Percentiles rank a stretch among this genome's conserved stretches.
These are phyloP conservation scores for Lysandra coridon DNA, from an alignment of 2,888 invertebrate genomes.

Conservation along the genomic window DNA sequence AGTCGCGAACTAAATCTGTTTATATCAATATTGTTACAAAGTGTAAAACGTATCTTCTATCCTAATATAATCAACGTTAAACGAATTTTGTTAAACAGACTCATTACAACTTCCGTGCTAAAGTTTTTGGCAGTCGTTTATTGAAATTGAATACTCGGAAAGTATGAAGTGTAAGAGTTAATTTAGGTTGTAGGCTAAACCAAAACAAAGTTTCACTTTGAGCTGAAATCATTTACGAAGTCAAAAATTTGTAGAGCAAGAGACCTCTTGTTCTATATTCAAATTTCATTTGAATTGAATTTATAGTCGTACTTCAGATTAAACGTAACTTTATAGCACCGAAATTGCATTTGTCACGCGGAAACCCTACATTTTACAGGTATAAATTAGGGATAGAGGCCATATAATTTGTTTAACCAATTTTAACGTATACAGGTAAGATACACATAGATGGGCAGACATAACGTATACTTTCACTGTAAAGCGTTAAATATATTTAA, in stretches of 20 bases:
- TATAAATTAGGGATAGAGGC: too few species aligned
- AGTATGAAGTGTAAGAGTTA: constrained; percentile 8
- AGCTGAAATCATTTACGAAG: background rate
- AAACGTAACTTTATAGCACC: too few species aligned
- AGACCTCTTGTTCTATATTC: background rate
- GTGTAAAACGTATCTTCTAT: background rate
- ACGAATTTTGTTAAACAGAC: background rate
- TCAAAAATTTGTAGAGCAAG: background rate
- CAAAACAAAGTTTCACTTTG: background rate
- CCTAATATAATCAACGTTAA: background rate
- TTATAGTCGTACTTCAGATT: background rate
- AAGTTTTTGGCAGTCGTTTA: background rate
- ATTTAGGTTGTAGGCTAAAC: background rate
- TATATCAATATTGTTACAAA: background rate
- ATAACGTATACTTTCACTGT: too few species aligned
- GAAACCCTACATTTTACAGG: too few species aligned
- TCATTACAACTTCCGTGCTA: background rate
- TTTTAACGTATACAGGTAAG: too few species aligned
- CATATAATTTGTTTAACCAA: too few species aligned
- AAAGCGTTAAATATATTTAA: too few species aligned
- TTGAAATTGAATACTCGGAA: background rate
- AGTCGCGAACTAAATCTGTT: too few species aligned
- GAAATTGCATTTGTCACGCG: too few species aligned
- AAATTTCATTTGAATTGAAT: background rate
- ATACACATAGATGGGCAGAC: too few species aligned